These are phyloP conservation scores for Leucoraja erinaceus DNA, from an alignment of 2,113 vertebrate species.

Conservation along the genomic window DNA sequence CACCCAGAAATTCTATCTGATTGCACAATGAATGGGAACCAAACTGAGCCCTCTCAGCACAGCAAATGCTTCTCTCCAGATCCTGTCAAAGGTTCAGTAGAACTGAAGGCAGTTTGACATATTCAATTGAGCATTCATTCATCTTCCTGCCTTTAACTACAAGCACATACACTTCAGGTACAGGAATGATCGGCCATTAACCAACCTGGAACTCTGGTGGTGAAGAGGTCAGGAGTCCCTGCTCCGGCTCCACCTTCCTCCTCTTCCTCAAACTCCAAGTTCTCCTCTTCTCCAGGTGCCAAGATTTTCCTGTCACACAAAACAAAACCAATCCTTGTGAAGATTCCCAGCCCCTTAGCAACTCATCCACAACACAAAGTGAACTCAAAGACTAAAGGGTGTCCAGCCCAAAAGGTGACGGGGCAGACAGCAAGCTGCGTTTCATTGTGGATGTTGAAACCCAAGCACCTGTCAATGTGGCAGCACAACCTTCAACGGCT, in stretches of 20 bases:
- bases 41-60: not conserved
- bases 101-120: not conserved
- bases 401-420: not conserved
- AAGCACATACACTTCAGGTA: not conserved
- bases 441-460: not conserved
- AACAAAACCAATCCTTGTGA: slow-evolving; percentile 26
- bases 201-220: slow-evolving; percentile 78
- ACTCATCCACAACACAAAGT: not conserved
- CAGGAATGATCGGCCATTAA: not conserved
- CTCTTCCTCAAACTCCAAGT: slow-evolving; percentile 90
- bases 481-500: not conserved
- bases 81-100: not conserved
- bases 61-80: not conserved
- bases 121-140: not conserved
- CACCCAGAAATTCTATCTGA: not conserved
- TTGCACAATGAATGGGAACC: not conserved
- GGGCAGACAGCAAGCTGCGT: too few relatives aligned
- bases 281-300: slow-evolving; percentile 93
- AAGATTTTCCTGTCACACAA: slow-evolving; percentile 79
- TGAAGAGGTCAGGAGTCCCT: slow-evolving; percentile 72
- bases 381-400: not conserved
- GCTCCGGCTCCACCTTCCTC: slow-evolving; percentile 77
- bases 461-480: not conserved
- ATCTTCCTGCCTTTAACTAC: not conserved
- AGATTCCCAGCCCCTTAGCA: not conserved